Evolutionary conservation across 2,797 vertebrate species (phyloP).

Genomic region (Sebastes jordani): DNA sequence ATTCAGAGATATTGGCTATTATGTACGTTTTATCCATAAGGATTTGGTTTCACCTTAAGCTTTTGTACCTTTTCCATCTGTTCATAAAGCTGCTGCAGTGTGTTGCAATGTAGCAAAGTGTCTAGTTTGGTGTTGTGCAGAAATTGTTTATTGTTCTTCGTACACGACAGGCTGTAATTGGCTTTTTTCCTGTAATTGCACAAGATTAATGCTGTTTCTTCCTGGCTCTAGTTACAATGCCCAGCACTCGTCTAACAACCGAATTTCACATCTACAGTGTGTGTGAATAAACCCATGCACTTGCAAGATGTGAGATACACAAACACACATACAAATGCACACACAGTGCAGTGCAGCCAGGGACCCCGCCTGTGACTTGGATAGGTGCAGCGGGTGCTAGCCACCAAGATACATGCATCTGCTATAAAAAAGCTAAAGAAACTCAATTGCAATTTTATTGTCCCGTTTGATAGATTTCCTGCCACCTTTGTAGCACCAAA

Average conservation of each 20-base stretch:
- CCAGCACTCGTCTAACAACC: constrained; percentile 76
- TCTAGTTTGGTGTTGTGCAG: constrained; percentile 20
- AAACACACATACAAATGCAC: background rate
- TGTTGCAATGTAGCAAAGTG: background rate
- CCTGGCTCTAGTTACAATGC: constrained; percentile 65
- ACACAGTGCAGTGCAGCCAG: background rate
- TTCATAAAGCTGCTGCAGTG: background rate
- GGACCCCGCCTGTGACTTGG: constrained; percentile 73
- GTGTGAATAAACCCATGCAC: constrained; percentile 33
- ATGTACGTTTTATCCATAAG: background rate
- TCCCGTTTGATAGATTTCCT: constrained; percentile 99
- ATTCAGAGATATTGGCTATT: background rate
- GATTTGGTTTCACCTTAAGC: background rate
- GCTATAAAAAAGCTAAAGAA: constrained; percentile 99
- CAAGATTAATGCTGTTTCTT: constrained; percentile 80
- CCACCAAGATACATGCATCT: constrained; percentile 93
- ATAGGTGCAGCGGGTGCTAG: constrained; percentile 84
- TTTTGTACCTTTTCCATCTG: background rate
- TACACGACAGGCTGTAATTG: constrained; percentile 64
- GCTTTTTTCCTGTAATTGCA: constrained; percentile 76
- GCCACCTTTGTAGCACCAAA: constrained; percentile 96
- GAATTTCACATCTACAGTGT: constrained; percentile 67
- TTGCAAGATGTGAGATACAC: constrained; percentile 12
- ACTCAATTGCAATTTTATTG: constrained; percentile 99
- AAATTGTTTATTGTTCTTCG: constrained; percentile 60